Percentiles rank a stretch among this genome's conserved stretches.
phyloP scores from a whole-genome alignment of 1,140 invertebrate species.

The Bacillus rossius region DNA sequence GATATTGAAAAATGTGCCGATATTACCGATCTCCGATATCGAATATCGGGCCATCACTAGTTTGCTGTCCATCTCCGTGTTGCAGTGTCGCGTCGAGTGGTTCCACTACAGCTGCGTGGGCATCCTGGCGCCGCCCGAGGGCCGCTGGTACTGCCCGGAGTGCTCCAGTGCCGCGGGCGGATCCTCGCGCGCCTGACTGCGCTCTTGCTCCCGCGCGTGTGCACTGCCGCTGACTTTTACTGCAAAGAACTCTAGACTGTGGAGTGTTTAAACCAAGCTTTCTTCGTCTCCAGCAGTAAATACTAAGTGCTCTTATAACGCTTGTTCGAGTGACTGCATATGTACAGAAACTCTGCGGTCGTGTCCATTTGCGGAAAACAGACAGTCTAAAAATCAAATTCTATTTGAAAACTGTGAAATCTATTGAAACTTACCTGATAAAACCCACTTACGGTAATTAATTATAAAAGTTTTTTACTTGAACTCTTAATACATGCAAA shows the following conservation, averaged over 20 bases:
- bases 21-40: too few species aligned
- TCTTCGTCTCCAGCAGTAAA: not conserved
- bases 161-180: constrained; percentile 88
- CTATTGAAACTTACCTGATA: too few species aligned
- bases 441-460: too few species aligned
- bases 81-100: constrained; percentile 91
- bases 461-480: too few species aligned
- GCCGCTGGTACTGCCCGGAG: constrained; percentile 97
- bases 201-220: not conserved
- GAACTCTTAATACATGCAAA: too few species aligned
- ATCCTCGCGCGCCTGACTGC: constrained; percentile 63
- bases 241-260: not conserved
- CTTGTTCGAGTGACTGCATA: not conserved
- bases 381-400: too few species aligned
- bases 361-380: too few species aligned
- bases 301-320: not conserved
- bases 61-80: too few species aligned
- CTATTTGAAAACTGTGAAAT: too few species aligned
- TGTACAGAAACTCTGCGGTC: not conserved
- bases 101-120: constrained; percentile 98
- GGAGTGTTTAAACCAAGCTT: not conserved
- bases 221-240: not conserved
- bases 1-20: too few species aligned
- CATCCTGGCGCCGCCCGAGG: constrained; percentile 91
- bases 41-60: too few species aligned